Base-by-base conservation (phyloP, 1,140 invertebrate species). In the Drosophila nigrodunni region DNA sequence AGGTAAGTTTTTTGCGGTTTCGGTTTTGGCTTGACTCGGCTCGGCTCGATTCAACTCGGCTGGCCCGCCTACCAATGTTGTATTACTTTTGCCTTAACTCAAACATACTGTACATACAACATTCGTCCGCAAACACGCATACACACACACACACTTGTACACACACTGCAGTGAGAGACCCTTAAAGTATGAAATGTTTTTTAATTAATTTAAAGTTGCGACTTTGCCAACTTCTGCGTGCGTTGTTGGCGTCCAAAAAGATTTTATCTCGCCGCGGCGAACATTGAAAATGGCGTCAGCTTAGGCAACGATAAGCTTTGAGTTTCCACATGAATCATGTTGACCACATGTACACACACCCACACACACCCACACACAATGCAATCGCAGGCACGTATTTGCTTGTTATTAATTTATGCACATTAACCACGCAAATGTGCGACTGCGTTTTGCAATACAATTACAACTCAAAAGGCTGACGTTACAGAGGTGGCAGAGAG, bases 1-100 rank as follows among this genome's bases (percentile, higher is more conserved):
- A 95, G 94, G 94, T 94, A 94, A 86, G 91, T 82, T 80, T 67
- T 65, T 85, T 80, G 74, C 74, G 58, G 74, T 60, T 65, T 55
- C 3, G 9, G 10, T 30, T 30, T 30, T 54, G 25, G 30, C 30
- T 54, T 54, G 37, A 43, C 47, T 60, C 10, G 46, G n/a, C 60
- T 65, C 18, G 55, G 1, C 41, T 43, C 30, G 34, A 15, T 34
- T 57, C 18, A 34, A 11, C 52, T 66, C 30, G 6, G 30, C 47
- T 50, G 50, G 25, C 64, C 50, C 50, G 15, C 47, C 37, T 49
- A 68, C 46, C 55, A 49, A 68, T 77, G 83, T 70, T 88, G 89
- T 83, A 88, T 88, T 88, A 88, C 80, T 83, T 88, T 75, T 80
- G 67, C 70, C 77, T 80, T 67, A 77, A 65, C 41, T 7, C 47